Conservation (phyloP, 2,888 invertebrate species). For the Hydriomena furcata region DNA sequence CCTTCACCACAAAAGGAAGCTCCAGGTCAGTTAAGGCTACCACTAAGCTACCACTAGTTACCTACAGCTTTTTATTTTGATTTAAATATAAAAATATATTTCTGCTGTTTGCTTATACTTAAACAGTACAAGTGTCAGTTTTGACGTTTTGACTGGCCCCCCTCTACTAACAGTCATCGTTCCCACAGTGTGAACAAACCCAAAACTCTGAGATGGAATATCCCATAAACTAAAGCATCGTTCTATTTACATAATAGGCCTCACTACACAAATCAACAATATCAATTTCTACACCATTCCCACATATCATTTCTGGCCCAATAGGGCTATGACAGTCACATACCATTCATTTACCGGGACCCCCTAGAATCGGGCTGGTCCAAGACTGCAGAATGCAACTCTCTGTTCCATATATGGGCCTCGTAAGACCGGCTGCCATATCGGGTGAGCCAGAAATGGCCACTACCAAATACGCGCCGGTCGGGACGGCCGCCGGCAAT, state of each 20-base stretch:
- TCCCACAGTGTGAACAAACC: no score
- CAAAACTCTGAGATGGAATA: neutral
- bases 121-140: no score
- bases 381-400: conserved; percentile 20
- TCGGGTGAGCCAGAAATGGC: conserved; percentile 53
- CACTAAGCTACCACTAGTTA: no score
- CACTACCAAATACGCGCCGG: conserved; percentile 59
- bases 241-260: neutral
- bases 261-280: conserved; percentile 17
- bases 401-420: conserved; percentile 19
- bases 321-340: conserved; percentile 30
- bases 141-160: no score
- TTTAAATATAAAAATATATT: no score
- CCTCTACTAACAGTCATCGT: no score
- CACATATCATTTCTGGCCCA: conserved; percentile 25
- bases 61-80: no score
- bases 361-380: conserved; percentile 51
- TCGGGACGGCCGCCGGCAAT: conserved; percentile 52
- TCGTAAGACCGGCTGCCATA: conserved; percentile 47
- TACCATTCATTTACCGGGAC: conserved; percentile 53
- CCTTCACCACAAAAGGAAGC: no score
- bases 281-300: conserved; percentile 8
- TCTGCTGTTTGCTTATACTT: no score
- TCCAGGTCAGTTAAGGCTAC: no score
- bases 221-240: neutral